Evolutionary conservation across 2,888 invertebrate species (phyloP).

Genomic region (Digitonthophagus gazella): DNA sequence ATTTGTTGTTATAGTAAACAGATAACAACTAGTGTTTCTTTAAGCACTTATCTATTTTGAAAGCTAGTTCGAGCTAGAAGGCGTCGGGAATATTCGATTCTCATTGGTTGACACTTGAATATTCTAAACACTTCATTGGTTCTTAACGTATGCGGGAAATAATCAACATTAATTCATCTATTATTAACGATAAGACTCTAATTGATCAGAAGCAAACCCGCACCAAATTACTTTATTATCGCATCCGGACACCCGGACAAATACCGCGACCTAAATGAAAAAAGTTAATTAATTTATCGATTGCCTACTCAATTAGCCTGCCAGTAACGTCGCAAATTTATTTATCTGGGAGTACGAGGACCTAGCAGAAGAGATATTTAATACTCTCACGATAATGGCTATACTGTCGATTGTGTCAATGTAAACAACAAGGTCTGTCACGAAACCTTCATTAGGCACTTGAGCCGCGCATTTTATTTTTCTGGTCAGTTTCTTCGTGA

Average conservation of each 20-base stretch:
- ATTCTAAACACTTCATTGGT: too few species aligned
- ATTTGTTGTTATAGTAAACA: too few species aligned
- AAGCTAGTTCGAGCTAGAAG: too few species aligned
- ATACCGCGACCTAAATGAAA: background rate
- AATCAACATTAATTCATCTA: too few species aligned
- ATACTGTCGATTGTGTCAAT: conserved; percentile 20
- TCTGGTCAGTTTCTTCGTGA: conserved; percentile 11
- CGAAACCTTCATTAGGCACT: conserved; percentile 15
- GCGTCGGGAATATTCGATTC: too few species aligned
- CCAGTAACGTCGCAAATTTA: background rate
- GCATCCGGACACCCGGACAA: background rate
- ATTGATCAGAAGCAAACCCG: background rate
- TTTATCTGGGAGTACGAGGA: background rate
- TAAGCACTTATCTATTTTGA: too few species aligned
- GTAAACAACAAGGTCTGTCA: conserved; percentile 18
- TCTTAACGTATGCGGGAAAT: too few species aligned
- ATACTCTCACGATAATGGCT: conserved; percentile 2
- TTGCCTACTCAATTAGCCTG: background rate
- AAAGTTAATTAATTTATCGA: background rate
- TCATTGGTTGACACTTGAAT: too few species aligned
- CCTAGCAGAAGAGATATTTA: background rate
- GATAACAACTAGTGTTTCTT: too few species aligned
- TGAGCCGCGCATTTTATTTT: conserved; percentile 5
- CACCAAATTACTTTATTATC: background rate
- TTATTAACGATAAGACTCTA: too few species aligned